Evolutionary conservation across 2,113 vertebrate genomes (phyloP), one percentile per base, ranked within the genome.

Genomic region (Forbesichthys agassizii): DNA sequence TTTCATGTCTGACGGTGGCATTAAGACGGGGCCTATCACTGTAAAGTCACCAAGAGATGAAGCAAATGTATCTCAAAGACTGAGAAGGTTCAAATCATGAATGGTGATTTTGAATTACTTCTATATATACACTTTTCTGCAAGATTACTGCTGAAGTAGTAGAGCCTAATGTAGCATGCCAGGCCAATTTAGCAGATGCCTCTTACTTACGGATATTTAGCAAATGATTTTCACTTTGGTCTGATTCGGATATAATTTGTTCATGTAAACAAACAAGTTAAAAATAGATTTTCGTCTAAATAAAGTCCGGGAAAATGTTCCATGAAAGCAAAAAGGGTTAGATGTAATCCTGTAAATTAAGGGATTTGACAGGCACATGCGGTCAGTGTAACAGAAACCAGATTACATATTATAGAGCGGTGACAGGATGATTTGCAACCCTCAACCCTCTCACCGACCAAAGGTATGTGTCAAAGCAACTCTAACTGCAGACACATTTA

Each of bases 341-440:
- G 82, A 71, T 84, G 83, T 89, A 90, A 90, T 90, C 88, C 86
- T 0, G 14, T 69, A 84, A 88, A 90, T 90, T 91, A 91, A 73
- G 82, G 84, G 87, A 86, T 90, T 88, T 80, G 75, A 87, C 73
- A 70, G 79, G 76, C 77, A 80, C 87, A 85, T 84, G 84, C 74
- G 81, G 71, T 61, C 71, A 64, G 77, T 82, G 85, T 82, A 80
- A 88, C 78, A 78, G 77, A 88, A 82, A 68, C 74, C 83, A 89
- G 87, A 91, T 86, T 90, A 88, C 72, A 81, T 63, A 76, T 70
- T 79, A 85, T 83, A 84, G 82, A 84, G 70, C 27, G 2, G 84
- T 74, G 54, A 64, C 20, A 55, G 77, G 69, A 67, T 65, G 66
- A 77, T 82, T 72, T 80, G 70, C 69, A 71, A 11, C 20, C 11